These are phyloP conservation scores for Hephaestus fuliginosus DNA, from an alignment of 2,797 vertebrate species.

Conservation along the genomic window DNA sequence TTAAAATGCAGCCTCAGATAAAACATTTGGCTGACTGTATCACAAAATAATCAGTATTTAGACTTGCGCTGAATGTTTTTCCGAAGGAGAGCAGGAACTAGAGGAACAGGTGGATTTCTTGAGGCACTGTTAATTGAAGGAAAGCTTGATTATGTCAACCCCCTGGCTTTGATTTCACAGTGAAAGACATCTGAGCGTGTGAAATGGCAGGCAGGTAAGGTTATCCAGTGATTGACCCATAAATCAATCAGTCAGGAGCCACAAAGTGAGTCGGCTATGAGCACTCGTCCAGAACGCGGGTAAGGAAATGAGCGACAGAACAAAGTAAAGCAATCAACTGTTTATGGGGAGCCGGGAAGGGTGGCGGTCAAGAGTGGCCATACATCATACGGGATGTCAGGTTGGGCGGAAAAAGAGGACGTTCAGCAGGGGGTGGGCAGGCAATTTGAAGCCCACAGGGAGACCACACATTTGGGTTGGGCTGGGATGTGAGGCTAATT, in stretches of 20 bases:
- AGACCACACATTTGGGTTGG: background rate
- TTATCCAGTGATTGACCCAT: slow-evolving; percentile 72
- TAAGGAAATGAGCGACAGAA: slow-evolving; percentile 77
- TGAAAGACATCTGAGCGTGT: slow-evolving; percentile 59
- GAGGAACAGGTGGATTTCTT: slow-evolving; percentile 26
- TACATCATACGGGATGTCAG: slow-evolving; percentile 68
- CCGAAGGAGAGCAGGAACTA: background rate
- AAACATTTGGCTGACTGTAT: background rate
- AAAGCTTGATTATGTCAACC: slow-evolving; percentile 35
- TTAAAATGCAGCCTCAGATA: slow-evolving; percentile 8
- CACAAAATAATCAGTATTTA: background rate
- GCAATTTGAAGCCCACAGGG: slow-evolving; percentile 16
- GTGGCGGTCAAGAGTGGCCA: slow-evolving; percentile 48
- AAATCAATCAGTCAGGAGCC: slow-evolving; percentile 77
- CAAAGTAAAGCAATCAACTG: slow-evolving; percentile 83
- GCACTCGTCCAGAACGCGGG: slow-evolving; percentile 56
- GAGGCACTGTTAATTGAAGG: slow-evolving; percentile 58
- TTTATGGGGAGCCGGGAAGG: slow-evolving; percentile 62
- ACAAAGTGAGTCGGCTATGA: slow-evolving; percentile 59
- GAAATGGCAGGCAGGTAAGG: slow-evolving; percentile 51
- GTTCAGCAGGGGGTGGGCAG: slow-evolving; percentile 22
- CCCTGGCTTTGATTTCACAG: slow-evolving; percentile 56
- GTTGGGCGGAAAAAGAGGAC: slow-evolving; percentile 11
- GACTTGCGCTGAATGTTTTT: background rate
- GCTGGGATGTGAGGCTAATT: background rate